Evolutionary conservation across 2,888 invertebrate species (phyloP).

Genomic region (Mellilla xanthometata): DNA sequence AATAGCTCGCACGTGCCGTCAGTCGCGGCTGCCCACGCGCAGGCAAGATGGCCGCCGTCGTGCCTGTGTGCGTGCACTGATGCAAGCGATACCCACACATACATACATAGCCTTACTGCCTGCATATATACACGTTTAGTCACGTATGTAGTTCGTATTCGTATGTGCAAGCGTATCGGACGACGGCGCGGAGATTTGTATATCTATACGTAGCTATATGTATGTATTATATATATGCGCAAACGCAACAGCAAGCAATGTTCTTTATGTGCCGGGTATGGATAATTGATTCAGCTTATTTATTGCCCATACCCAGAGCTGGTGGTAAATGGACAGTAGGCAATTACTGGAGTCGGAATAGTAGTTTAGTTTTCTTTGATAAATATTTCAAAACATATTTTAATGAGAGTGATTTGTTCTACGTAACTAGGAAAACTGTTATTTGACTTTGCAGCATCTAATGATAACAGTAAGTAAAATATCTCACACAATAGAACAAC

Average conservation of each 20-base stretch:
- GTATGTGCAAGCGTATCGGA: no score
- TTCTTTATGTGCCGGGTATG: conserved; percentile 17
- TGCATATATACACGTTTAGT: conserved; percentile 5
- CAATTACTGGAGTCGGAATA: no score
- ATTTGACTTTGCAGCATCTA: no score
- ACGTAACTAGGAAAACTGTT: no score
- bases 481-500: no score
- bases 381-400: no score
- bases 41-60: conserved; percentile 71
- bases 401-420: no score
- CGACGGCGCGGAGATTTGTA: no score
- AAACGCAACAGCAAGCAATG: conserved; percentile 5
- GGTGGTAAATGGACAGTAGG: conserved; percentile 2
- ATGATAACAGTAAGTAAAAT: no score
- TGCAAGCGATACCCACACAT: conserved; percentile 47
- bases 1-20: conserved; percentile 81
- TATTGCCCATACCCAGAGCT: conserved; percentile 10
- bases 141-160: no score
- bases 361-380: no score
- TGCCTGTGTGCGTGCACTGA: conserved; percentile 47
- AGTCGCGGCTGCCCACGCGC: conserved; percentile 76
- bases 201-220: no score
- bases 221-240: conserved; percentile 1
- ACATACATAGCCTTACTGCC: conserved; percentile 4
- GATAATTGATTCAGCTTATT: conserved; percentile 22